These are phyloP conservation scores for Eristalinus sepulchralis DNA, from an alignment of 2,888 invertebrate genomes.

Conservation along the genomic window DNA sequence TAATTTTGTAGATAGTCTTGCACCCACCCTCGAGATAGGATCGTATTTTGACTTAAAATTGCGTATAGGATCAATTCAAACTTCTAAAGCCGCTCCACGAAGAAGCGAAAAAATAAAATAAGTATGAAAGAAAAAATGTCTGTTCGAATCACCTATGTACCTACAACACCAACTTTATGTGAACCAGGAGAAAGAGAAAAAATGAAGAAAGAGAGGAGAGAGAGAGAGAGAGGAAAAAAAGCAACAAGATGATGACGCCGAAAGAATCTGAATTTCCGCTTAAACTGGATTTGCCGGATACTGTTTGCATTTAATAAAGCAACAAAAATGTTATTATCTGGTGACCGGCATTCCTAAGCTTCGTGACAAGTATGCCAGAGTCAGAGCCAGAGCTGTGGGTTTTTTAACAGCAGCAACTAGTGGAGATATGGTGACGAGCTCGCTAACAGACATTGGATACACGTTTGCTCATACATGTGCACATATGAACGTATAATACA, in stretches of 20 bases:
- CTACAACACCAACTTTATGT: conserved; percentile 9
- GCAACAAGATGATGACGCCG: conserved; percentile 65
- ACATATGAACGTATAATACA: neutral
- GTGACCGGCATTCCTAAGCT: conserved; percentile 71
- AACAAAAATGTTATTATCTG: conserved; percentile 70
- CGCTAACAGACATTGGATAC: conserved; percentile 7
- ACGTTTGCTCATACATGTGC: neutral
- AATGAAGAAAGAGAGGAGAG: neutral
- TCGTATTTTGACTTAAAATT: neutral
- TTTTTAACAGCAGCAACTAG: neutral
- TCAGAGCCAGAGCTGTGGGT: neutral
- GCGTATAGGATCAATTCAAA: neutral
- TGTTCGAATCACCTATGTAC: conserved; percentile 10
- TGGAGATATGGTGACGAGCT: neutral
- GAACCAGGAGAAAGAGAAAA: conserved; percentile 17
- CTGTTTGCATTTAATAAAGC: conserved; percentile 69
- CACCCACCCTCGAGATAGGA: neutral
- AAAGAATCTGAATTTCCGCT: conserved; percentile 75
- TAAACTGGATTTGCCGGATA: conserved; percentile 76
- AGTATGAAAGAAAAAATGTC: conserved; percentile 8
- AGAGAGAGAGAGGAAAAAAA: conserved; percentile 37
- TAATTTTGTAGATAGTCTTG: conserved; percentile 21
- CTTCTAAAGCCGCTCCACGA: neutral
- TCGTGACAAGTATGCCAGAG: conserved; percentile 69
- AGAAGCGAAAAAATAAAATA: neutral